These are phyloP conservation scores for Mormyrus proboscirostris DNA, from an alignment of 2,797 vertebrate species.

Conservation along the genomic window DNA sequence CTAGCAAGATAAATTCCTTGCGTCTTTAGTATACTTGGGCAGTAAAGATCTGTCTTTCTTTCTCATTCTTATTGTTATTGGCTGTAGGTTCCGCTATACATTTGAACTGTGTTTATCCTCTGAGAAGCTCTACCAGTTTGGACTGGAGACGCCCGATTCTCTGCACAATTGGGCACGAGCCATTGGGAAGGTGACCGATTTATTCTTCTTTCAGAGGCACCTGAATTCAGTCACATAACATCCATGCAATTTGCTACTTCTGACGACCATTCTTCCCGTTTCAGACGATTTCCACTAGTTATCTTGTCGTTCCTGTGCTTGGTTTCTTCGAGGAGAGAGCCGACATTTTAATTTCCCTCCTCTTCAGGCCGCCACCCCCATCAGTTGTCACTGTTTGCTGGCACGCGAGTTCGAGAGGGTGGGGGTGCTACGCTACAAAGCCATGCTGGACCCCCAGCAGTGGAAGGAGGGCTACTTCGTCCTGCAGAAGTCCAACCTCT, in stretches of 20 bases:
- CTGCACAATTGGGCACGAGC: constrained; percentile 83
- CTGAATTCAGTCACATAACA: not conserved
- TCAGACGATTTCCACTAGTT: not conserved
- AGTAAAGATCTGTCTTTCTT: not conserved
- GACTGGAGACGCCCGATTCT: constrained; percentile 68
- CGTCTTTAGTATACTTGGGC: not conserved
- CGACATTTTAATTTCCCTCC: not conserved
- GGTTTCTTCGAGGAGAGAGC: not conserved
- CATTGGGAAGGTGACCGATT: constrained; percentile 68
- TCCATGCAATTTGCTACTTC: not conserved
- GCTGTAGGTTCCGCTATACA: constrained; percentile 77
- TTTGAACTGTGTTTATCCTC: constrained; percentile 80
- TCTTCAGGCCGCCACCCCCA: constrained; percentile 67
- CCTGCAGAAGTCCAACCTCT: constrained; percentile 90
- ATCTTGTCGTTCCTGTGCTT: not conserved
- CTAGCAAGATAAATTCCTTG: not conserved
- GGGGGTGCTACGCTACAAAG: constrained; percentile 79
- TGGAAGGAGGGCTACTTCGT: constrained; percentile 89
- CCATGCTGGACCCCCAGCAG: constrained; percentile 78
- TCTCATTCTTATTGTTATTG: not conserved
- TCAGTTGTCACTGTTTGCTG: constrained; percentile 88
- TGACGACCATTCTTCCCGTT: not conserved
- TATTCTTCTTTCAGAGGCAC: not conserved
- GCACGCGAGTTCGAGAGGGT: constrained; percentile 81
- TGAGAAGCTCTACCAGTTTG: constrained; percentile 82